Evolutionary conservation across 1,140 invertebrate genomes (phyloP).

Genomic region (Augochlora pura): DNA sequence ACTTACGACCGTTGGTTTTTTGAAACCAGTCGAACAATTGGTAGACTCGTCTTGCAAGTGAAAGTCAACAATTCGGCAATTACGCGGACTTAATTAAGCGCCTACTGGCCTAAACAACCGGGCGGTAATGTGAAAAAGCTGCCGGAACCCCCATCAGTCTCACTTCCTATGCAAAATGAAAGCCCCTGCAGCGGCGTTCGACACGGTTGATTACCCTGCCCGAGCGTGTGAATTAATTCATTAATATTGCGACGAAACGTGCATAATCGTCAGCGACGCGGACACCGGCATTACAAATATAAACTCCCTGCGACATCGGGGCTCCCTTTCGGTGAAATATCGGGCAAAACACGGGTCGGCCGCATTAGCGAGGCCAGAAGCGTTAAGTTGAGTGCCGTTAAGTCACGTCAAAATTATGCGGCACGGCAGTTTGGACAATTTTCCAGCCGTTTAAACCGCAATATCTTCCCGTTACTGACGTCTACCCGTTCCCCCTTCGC

Average conservation of each 20-base stretch:
- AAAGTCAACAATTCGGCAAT: no score
- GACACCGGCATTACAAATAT: conserved; percentile 2
- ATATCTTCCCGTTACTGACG: conserved; percentile 57
- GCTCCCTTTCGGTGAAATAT: not conserved
- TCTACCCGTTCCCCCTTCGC: not conserved
- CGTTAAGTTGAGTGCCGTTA: conserved; percentile 57
- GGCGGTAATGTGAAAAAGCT: not conserved
- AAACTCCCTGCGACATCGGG: not conserved
- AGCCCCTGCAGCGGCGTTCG: not conserved
- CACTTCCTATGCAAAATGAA: not conserved
- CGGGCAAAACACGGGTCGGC: conserved; percentile 37
- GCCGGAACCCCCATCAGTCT: not conserved
- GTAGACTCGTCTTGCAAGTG: no score
- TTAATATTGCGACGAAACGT: conserved; percentile 44
- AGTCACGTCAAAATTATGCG: conserved; percentile 68
- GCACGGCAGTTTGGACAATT: conserved; percentile 74
- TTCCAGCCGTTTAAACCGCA: conserved; percentile 73
- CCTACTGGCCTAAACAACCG: not conserved
- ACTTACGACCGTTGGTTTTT: no score
- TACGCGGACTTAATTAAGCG: not conserved
- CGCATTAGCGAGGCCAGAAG: conserved; percentile 44
- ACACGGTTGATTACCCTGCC: conserved; percentile 14
- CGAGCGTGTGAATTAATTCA: conserved; percentile 28
- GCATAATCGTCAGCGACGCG: not conserved
- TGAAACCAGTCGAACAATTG: no score